A percentile compares a stretch with the other conserved stretches of the same genome.
Evolutionary conservation across 2,113 vertebrate genomes (phyloP).

Genomic region (Hystrix brachyura): DNA sequence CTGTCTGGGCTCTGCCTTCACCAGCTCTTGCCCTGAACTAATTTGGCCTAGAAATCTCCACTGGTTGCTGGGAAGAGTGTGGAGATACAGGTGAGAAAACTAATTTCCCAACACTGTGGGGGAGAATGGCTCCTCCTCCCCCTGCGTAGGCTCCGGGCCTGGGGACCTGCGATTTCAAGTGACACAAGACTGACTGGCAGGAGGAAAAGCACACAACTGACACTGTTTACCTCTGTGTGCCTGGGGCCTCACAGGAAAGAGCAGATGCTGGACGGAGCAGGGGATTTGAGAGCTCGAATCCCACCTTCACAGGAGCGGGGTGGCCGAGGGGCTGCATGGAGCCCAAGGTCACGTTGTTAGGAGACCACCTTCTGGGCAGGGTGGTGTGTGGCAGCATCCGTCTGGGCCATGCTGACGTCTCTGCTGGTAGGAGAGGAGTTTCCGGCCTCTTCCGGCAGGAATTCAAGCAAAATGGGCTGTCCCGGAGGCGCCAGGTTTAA

Average conservation of each 20-base stretch:
- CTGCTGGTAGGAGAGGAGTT: not conserved
- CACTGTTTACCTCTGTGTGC: too few species aligned
- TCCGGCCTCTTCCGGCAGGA: too few species aligned
- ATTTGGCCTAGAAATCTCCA: not conserved
- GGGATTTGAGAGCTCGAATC: not conserved
- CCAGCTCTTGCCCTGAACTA: not conserved
- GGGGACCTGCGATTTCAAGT: not conserved
- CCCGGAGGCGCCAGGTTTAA: not conserved
- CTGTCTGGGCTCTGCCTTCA: not conserved
- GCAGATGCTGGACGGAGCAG: not conserved
- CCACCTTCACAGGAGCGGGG: not conserved
- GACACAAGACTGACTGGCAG: not conserved
- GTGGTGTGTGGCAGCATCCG: not conserved
- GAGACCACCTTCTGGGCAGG: not conserved
- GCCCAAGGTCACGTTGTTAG: not conserved
- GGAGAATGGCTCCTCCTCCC: not conserved
- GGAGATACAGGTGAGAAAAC: not conserved
- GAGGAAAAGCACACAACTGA: accelerated
- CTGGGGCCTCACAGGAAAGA: accelerated
- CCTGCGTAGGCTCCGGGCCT: accelerated
- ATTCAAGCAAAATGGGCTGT: not conserved
- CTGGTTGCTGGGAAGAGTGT: not conserved
- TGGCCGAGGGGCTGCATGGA: not conserved
- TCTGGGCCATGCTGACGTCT: not conserved
- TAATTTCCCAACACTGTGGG: not conserved